These are phyloP conservation scores for Leptonema lineaticorne DNA, from an alignment of 1,140 invertebrate species.

Conservation along the genomic window DNA sequence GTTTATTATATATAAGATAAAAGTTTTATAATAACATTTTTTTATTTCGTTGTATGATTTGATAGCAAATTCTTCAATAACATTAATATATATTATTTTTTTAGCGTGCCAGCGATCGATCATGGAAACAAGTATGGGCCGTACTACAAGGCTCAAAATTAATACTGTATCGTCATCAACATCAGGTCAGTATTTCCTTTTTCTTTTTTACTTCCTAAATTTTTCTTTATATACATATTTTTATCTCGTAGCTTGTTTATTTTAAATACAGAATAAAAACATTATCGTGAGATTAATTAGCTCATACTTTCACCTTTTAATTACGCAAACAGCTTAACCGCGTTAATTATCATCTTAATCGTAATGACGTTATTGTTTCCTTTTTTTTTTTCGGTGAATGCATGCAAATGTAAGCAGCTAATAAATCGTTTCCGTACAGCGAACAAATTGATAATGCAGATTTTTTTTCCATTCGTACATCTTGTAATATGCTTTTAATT, in stretches of 20 bases:
- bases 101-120: slow-evolving; percentile 55
- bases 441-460: no score
- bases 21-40: slow-evolving; percentile 25
- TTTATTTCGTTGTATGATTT: background rate
- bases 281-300: no score
- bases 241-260: no score
- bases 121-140: slow-evolving; percentile 57
- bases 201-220: background rate
- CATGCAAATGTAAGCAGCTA: background rate
- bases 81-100: slow-evolving; percentile 16
- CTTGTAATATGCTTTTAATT: no score
- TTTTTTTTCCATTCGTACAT: no score
- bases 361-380: background rate
- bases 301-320: background rate
- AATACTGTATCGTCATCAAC: slow-evolving; percentile 54
- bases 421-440: no score
- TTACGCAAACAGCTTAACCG: background rate
- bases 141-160: slow-evolving; percentile 54
- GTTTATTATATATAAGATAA: background rate
- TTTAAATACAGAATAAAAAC: no score
- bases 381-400: no score
- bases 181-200: slow-evolving; percentile 48
- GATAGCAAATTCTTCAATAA: background rate
- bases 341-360: background rate
- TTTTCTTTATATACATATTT: no score